Evolutionary conservation across 2,113 vertebrate species (phyloP).

Genomic region (Danio rerio): DNA sequence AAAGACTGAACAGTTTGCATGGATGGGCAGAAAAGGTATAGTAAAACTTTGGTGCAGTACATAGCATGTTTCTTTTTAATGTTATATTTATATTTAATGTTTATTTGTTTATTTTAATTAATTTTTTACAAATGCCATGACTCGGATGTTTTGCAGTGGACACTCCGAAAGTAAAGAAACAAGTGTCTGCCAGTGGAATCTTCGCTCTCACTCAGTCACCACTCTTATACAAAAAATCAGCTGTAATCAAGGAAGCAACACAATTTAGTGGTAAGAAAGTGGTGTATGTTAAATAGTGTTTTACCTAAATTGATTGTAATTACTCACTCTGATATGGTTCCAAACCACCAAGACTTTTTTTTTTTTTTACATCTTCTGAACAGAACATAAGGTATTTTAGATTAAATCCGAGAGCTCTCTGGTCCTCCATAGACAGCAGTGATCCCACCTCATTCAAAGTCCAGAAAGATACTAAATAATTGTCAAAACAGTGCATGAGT

Average conservation of each 20-base stretch:
- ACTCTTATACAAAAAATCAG: slow-evolving; percentile 76
- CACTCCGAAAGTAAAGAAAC: slow-evolving; percentile 71
- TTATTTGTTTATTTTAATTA: slow-evolving; percentile 41
- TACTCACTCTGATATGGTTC: too few species aligned
- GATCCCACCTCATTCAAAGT: too few species aligned
- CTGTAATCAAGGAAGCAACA: slow-evolving; percentile 55
- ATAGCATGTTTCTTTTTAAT: too few species aligned
- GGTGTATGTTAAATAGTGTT: not conserved
- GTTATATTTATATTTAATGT: slow-evolving; percentile 20
- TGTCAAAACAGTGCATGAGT: too few species aligned
- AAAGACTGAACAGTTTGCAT: slow-evolving; percentile 41
- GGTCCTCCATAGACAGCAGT: too few species aligned
- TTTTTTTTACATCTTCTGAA: too few species aligned
- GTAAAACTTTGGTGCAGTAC: too few species aligned
- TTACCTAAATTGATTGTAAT: too few species aligned
- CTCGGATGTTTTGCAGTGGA: slow-evolving; percentile 64
- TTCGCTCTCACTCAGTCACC: slow-evolving; percentile 91
- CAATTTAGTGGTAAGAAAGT: slow-evolving; percentile 61
- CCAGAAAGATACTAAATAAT: too few species aligned
- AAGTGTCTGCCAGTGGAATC: slow-evolving; percentile 84
- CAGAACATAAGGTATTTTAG: too few species aligned
- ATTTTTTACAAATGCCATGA: slow-evolving; percentile 36
- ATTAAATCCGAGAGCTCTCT: not conserved
- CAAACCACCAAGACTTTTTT: too few species aligned
- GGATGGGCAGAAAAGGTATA: slow-evolving; percentile 53